Conservation (phyloP, 2,797 vertebrate genomes). For the Rousettus madagascariensis region DNA sequence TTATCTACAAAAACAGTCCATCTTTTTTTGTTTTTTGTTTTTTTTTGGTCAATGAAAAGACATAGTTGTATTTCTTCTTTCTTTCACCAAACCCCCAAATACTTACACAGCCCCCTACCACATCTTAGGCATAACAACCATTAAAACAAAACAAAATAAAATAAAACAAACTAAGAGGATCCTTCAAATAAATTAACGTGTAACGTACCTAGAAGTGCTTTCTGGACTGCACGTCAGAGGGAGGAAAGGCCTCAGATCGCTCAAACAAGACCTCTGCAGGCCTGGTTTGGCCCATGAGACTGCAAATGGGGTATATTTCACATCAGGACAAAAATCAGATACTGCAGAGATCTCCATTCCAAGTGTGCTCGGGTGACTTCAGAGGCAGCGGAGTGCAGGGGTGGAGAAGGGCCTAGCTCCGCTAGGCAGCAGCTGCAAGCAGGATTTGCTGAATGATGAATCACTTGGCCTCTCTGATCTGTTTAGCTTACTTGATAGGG, state of each 20-base stretch:
- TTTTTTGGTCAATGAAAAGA: neutral
- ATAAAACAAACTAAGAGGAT: neutral
- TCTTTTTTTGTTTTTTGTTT: neutral
- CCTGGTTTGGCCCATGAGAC: neutral
- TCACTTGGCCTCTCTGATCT: neutral
- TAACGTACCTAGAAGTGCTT: neutral
- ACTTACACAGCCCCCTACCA: too few relatives aligned
- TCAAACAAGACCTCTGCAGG: neutral
- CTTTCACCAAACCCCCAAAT: neutral
- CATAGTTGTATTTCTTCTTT: neutral
- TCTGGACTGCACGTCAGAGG: neutral
- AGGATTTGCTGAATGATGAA: neutral
- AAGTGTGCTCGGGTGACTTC: fast-evolving
- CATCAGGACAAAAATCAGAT: neutral
- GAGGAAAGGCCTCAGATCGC: neutral
- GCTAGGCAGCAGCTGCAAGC: neutral
- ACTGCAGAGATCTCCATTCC: neutral
- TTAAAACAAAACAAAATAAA: too few relatives aligned
- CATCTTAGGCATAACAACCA: neutral
- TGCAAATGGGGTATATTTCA: too few relatives aligned
- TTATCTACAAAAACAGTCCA: neutral
- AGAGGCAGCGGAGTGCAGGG: fast-evolving
- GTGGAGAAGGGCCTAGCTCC: fast-evolving
- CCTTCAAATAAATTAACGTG: neutral
- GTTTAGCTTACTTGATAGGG: neutral